Conservation (phyloP, 2,888 invertebrate species). For the Theodoxus fluviatilis region DNA sequence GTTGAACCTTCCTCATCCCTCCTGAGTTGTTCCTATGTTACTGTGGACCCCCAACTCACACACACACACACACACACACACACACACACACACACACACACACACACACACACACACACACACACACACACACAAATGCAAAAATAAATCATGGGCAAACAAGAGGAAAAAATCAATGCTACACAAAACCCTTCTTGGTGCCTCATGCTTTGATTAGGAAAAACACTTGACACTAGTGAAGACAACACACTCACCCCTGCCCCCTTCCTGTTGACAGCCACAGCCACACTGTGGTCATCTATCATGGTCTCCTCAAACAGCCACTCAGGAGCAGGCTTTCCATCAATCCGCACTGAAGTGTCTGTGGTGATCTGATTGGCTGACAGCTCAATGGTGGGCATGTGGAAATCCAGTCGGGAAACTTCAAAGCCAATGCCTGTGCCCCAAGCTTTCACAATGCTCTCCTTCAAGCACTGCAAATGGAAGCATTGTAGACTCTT, state of each 20-base stretch:
- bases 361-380: slow-evolving; percentile 66
- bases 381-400: slow-evolving; percentile 53
- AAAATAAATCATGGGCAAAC: not conserved
- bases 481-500: too few species aligned
- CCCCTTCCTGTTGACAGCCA: slow-evolving; percentile 62
- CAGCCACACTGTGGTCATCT: slow-evolving; percentile 79
- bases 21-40: too few species aligned
- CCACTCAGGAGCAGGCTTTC: slow-evolving; percentile 73
- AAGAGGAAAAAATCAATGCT: not conserved
- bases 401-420: slow-evolving; percentile 77
- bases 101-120: slow-evolving; percentile 2
- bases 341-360: slow-evolving; percentile 75
- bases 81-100: slow-evolving; percentile 2
- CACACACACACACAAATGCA: not conserved
- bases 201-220: not conserved
- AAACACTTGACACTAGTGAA: not conserved
- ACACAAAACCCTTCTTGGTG: not conserved
- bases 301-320: slow-evolving; percentile 84
- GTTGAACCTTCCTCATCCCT: too few species aligned
- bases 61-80: slow-evolving; percentile 1
- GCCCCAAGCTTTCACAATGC: slow-evolving; percentile 90
- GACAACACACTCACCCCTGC: not conserved
- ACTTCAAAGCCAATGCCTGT: slow-evolving; percentile 83
- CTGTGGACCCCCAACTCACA: too few species aligned
- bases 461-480: slow-evolving; percentile 84